Evolutionary conservation across 2,888 invertebrate species (phyloP).

Genomic region (Leptinotarsa haldemani): DNA sequence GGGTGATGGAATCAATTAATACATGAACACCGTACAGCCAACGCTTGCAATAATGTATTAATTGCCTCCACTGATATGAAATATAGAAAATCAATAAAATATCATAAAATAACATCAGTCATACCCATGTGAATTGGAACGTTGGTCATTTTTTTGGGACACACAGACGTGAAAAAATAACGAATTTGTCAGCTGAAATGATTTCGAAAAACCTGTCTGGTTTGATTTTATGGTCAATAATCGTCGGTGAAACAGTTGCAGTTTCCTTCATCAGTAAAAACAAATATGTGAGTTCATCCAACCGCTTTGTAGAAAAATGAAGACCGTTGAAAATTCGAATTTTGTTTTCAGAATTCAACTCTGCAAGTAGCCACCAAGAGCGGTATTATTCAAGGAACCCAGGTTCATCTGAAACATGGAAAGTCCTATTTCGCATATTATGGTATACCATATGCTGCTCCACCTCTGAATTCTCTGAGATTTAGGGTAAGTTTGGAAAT

Average conservation of each 20-base stretch:
- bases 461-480: conserved; percentile 32
- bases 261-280: not conserved
- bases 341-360: conserved; percentile 23
- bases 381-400: conserved; percentile 32
- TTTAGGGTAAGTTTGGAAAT: conserved; percentile 32
- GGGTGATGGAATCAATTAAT: not conserved
- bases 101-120: too few species aligned
- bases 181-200: not conserved
- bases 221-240: not conserved
- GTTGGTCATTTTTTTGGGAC: not conserved
- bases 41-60: too few species aligned
- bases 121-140: not conserved
- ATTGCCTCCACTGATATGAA: too few species aligned
- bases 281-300: not conserved
- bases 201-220: not conserved
- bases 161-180: not conserved
- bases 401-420: conserved; percentile 6
- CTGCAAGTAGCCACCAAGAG: conserved; percentile 28
- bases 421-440: conserved; percentile 18
- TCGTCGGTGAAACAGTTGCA: not conserved
- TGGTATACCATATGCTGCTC: conserved; percentile 35
- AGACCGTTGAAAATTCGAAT: not conserved
- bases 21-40: too few species aligned
- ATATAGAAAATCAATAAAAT: too few species aligned
- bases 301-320: not conserved